Evolutionary conservation across 2,113 vertebrate species (phyloP).

Genomic region (Pelvicachromis taeniatus): DNA sequence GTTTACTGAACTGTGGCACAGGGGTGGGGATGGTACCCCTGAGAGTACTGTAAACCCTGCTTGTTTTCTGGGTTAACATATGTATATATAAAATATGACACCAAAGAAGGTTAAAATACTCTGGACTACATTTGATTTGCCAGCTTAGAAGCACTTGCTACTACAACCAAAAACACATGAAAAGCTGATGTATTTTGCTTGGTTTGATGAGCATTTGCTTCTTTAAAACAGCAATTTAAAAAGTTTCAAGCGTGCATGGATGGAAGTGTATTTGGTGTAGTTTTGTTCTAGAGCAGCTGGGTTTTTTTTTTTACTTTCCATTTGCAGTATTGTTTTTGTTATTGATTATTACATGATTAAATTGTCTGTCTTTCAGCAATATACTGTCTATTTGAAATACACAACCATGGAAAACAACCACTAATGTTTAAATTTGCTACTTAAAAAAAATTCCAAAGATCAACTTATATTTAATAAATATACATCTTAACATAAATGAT

Average conservation of each 20-base stretch:
- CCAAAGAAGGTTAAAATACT: not conserved
- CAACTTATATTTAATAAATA: not conserved
- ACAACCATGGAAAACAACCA: not conserved
- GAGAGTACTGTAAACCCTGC: not conserved
- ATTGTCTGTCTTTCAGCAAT: not conserved
- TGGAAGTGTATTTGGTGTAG: not conserved
- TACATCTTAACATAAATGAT: not conserved
- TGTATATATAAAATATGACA: not conserved
- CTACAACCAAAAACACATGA: not conserved
- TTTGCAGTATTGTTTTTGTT: not conserved
- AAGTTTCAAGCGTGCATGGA: not conserved
- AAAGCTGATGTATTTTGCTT: not conserved
- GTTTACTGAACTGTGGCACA: slow-evolving; percentile 33
- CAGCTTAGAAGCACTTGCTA: not conserved
- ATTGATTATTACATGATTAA: not conserved
- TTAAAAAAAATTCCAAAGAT: not conserved
- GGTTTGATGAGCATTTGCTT: not conserved
- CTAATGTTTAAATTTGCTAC: not conserved
- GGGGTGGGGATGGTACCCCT: not conserved
- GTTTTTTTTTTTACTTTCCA: not conserved
- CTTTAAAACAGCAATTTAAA: not conserved
- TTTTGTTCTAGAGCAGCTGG: not conserved
- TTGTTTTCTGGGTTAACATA: not conserved
- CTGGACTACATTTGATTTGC: not conserved
- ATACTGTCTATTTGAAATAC: not conserved